Evolutionary conservation across 2,113 vertebrate species (phyloP).

Genomic region (Dipodomys spectabilis): DNA sequence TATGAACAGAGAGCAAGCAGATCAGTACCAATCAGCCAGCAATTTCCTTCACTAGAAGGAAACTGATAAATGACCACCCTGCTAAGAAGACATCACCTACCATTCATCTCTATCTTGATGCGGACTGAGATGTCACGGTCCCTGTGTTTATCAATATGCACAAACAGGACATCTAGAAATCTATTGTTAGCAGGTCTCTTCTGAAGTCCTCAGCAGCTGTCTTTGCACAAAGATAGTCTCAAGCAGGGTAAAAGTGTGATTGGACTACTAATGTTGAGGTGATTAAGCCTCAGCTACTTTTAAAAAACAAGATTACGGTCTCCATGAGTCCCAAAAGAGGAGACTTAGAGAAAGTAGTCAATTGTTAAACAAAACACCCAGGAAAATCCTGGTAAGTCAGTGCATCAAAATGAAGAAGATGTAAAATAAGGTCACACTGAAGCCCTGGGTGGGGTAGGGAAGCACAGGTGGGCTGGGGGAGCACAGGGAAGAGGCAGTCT

Average conservation of each 20-base stretch:
- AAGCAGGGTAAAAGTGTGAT: conserved; percentile 65
- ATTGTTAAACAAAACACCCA: not conserved
- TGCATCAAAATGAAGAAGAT: conserved; percentile 26
- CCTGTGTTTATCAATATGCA: conserved; percentile 67
- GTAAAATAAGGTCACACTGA: conserved; percentile 69
- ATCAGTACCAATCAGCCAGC: conserved; percentile 16
- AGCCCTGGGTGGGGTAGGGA: conserved; percentile 39
- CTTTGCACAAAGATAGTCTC: conserved; percentile 72
- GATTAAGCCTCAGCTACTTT: conserved; percentile 62
- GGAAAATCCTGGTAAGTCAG: conserved; percentile 8
- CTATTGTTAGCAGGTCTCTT: conserved; percentile 34
- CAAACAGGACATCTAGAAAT: conserved; percentile 37
- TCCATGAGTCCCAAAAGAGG: conserved; percentile 10
- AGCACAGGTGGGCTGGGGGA: conserved; percentile 71
- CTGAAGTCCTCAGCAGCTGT: conserved; percentile 57
- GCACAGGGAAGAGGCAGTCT: conserved; percentile 70
- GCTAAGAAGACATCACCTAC: conserved; percentile 58
- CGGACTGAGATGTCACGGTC: conserved; percentile 53
- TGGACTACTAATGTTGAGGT: conserved; percentile 36
- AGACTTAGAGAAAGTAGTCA: not conserved
- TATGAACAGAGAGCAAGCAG: not conserved
- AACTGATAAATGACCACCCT: conserved; percentile 51
- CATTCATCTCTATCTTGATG: conserved; percentile 35
- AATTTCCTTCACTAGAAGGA: conserved; percentile 18
- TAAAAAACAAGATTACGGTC: conserved; percentile 57